Percentiles rank a stretch among this genome's conserved stretches.
These are phyloP conservation scores for Yasuhikotakia modesta DNA, from an alignment of 2,797 vertebrate species.

Conservation along the genomic window DNA sequence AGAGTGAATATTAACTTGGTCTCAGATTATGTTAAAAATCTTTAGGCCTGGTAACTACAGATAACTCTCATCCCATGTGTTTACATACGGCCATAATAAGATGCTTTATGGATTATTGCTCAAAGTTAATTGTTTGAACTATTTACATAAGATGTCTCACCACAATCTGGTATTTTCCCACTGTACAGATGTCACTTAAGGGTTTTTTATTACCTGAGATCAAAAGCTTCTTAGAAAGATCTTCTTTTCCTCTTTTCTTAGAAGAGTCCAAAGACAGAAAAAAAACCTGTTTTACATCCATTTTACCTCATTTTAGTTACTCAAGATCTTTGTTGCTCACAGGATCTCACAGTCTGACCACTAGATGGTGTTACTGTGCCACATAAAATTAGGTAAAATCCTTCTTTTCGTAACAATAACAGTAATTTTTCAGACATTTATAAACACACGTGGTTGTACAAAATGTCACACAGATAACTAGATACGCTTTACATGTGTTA, in stretches of 20 bases:
- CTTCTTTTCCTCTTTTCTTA: too few relatives aligned
- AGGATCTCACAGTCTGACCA: neutral
- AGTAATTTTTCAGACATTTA: neutral
- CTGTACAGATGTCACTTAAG: neutral
- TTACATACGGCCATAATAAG: too few relatives aligned
- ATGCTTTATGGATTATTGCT: neutral
- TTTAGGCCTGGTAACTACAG: too few relatives aligned
- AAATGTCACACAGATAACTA: neutral
- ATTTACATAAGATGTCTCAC: neutral
- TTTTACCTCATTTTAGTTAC: neutral
- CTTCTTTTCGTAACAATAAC: neutral
- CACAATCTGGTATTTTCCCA: neutral
- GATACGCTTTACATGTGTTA: neutral
- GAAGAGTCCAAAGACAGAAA: constrained; percentile 2
- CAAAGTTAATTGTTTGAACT: neutral
- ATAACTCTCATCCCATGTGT: too few relatives aligned
- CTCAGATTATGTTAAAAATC: too few relatives aligned
- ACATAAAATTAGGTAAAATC: neutral
- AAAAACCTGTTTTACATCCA: neutral
- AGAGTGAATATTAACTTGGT: too few relatives aligned
- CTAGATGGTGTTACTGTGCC: neutral
- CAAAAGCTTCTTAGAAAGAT: constrained; percentile 11
- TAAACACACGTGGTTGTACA: neutral
- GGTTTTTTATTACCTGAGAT: neutral
- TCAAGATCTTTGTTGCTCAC: neutral